phyloP scores from a whole-genome alignment of 2,797 vertebrate genomes.

The Alcedo quadribrachys region DNA sequence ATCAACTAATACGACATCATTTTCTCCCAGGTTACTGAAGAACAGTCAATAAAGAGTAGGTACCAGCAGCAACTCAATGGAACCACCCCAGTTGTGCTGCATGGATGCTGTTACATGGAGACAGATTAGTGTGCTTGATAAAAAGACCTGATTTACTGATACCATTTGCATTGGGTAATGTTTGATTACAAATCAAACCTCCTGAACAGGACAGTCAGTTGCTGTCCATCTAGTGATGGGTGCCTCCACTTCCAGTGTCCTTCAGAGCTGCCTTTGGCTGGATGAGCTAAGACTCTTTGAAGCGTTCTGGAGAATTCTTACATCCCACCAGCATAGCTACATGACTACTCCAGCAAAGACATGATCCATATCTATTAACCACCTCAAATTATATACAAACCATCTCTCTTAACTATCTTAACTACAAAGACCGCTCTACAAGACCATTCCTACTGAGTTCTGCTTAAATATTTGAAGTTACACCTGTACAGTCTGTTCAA shows the following conservation, averaged over 20 bases:
- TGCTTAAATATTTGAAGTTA: not conserved
- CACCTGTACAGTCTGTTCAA: not conserved
- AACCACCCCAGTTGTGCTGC: not conserved
- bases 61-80: not conserved
- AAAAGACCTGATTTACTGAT: not conserved
- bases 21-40: not conserved
- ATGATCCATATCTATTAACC: not conserved
- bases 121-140: not conserved
- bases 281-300: not conserved
- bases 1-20: not conserved
- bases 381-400: not conserved
- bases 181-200: not conserved
- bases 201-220: not conserved
- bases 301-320: not conserved
- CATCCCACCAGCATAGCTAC: not conserved
- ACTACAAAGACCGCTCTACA: not conserved
- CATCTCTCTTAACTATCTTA: not conserved
- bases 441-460: not conserved
- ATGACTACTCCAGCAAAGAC: not conserved
- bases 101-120: not conserved
- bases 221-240: not conserved
- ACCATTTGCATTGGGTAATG: not conserved
- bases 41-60: not conserved
- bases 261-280: not conserved
- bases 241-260: not conserved